Percentiles rank a stretch among this genome's conserved stretches.
phyloP scores from a whole-genome alignment of 53 echinoderm and acorn worm genomes.

The Crossaster papposus region DNA sequence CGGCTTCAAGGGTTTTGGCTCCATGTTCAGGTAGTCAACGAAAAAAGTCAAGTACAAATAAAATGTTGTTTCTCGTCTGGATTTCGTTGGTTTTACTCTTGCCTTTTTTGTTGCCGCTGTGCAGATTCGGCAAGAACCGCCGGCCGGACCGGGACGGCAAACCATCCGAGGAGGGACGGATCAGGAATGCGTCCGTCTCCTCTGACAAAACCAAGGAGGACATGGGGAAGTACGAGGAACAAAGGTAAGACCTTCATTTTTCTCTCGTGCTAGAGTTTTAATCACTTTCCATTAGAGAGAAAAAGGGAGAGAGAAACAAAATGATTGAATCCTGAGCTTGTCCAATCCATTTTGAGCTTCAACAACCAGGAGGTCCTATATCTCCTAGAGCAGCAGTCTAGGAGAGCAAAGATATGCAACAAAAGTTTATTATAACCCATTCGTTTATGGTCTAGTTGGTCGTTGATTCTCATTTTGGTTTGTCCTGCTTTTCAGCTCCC shows the following conservation, averaged over 20 bases:
- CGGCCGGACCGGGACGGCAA: slow-evolving; percentile 66
- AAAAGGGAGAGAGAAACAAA: too few relatives aligned
- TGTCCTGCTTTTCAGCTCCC: slow-evolving; percentile 36
- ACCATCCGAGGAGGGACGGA: slow-evolving; percentile 58
- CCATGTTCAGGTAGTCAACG: slow-evolving; percentile 76
- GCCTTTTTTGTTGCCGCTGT: too few relatives aligned
- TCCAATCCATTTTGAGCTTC: too few relatives aligned
- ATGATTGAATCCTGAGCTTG: too few relatives aligned
- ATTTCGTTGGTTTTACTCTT: not conserved
- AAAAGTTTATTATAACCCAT: not conserved
- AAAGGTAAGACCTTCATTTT: slow-evolving; percentile 62
- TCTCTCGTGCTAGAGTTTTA: not conserved
- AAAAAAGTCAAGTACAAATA: too few relatives aligned
- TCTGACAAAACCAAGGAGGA: slow-evolving; percentile 49
- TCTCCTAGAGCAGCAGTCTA: too few relatives aligned
- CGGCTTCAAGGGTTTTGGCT: slow-evolving; percentile 80
- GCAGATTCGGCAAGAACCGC: slow-evolving; percentile 96
- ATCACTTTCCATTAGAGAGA: not conserved
- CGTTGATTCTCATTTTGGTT: not conserved
- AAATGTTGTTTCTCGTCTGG: not conserved
- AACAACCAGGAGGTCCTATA: too few relatives aligned
- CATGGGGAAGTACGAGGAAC: slow-evolving; percentile 59
- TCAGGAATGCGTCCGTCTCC: slow-evolving; percentile 39
- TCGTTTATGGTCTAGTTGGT: not conserved
- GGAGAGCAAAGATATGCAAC: too few relatives aligned